These are phyloP conservation scores for Acrossocheilus wenchowensis DNA, from an alignment of 2,797 vertebrate genomes.

Conservation along the genomic window DNA sequence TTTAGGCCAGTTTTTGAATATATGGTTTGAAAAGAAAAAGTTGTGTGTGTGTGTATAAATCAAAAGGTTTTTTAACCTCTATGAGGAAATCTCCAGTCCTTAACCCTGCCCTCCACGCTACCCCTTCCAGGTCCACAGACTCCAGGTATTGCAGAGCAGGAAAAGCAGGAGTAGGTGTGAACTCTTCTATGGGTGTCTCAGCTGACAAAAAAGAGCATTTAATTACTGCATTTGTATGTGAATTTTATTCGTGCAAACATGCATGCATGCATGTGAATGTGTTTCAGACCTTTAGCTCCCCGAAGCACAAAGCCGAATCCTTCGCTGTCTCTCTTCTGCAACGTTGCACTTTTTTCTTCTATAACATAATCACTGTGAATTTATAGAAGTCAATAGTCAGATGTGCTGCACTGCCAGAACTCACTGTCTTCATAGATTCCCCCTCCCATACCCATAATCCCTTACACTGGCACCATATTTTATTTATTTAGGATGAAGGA, in stretches of 20 bases:
- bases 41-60: not conserved
- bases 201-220: conserved; percentile 75
- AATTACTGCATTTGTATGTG: conserved; percentile 5
- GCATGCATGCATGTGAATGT: not conserved
- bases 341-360: conserved; percentile 91
- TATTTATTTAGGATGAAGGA: not conserved
- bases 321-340: conserved; percentile 94
- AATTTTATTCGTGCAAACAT: not conserved
- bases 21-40: not conserved
- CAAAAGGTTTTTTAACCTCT: conserved; percentile 69
- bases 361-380: conserved; percentile 89
- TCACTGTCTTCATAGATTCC: not conserved
- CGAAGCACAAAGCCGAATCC: conserved; percentile 94
- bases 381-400: conserved; percentile 42
- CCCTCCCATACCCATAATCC: not conserved
- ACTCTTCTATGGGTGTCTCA: conserved; percentile 98
- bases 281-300: conserved; percentile 90
- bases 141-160: conserved; percentile 96
- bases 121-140: conserved; percentile 95
- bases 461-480: conserved; percentile 3
- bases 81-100: conserved; percentile 84
- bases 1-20: not conserved
- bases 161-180: conserved; percentile 95
- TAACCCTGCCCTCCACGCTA: conserved; percentile 95
- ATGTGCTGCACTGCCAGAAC: not conserved